These are phyloP conservation scores for Hypomecis punctinalis DNA, from an alignment of 2,888 invertebrate species.

Conservation along the genomic window DNA sequence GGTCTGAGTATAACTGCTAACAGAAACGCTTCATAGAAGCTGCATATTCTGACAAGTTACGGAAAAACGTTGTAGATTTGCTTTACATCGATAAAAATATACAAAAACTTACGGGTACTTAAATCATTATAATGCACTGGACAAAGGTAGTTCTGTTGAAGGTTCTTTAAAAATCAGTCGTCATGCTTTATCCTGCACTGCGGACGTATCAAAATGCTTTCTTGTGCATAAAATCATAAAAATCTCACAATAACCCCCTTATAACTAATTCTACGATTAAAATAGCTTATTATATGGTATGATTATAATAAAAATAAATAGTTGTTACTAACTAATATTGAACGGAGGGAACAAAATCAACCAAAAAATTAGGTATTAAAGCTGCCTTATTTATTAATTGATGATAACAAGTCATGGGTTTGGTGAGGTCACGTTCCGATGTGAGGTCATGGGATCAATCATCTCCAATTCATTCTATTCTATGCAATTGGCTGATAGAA, in stretches of 20 bases:
- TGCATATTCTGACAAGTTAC: conserved; percentile 68
- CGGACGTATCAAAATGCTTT: conserved; percentile 73
- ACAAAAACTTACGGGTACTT: conserved; percentile 76
- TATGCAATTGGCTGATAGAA: too few relatives aligned
- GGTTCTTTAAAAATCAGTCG: conserved; percentile 64
- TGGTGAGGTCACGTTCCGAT: conserved; percentile 34
- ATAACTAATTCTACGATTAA: conserved; percentile 43
- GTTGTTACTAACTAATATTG: conserved; percentile 61
- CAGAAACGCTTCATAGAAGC: conserved; percentile 78
- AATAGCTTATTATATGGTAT: conserved; percentile 45
- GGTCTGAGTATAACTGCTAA: conserved; percentile 5
- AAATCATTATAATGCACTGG: conserved; percentile 77
- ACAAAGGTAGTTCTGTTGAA: conserved; percentile 73
- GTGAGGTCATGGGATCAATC: background rate
- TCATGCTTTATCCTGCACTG: conserved; percentile 41
- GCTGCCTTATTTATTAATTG: conserved; percentile 51
- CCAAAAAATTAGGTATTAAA: conserved; percentile 52
- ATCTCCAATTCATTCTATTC: too few relatives aligned
- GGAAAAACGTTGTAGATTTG: conserved; percentile 66
- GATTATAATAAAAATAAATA: conserved; percentile 73
- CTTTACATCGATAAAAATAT: conserved; percentile 64
- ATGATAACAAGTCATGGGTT: conserved; percentile 31
- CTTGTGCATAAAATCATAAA: conserved; percentile 71
- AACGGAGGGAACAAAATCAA: conserved; percentile 72
- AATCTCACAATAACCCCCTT: conserved; percentile 63